Percentiles rank a stretch among this genome's conserved stretches.
These are phyloP conservation scores for Steinernema carpocapsae DNA, from an alignment of 2,888 invertebrate species.

Conservation along the genomic window DNA sequence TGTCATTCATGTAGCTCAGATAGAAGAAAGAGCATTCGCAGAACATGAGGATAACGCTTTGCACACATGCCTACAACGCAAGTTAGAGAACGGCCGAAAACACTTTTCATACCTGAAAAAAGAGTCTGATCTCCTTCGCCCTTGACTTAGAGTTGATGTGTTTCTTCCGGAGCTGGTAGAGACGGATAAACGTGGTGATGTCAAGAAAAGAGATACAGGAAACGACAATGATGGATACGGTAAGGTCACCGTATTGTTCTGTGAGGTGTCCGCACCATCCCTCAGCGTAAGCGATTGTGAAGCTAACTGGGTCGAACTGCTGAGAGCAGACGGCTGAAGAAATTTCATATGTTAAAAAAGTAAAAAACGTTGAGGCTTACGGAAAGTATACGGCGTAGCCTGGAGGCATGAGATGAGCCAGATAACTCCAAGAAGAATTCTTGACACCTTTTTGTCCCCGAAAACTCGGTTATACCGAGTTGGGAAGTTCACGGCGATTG, in stretches of 20 bases:
- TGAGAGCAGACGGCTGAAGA: not conserved
- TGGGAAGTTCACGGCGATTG: not conserved
- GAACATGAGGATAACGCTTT: not conserved
- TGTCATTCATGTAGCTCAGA: not conserved
- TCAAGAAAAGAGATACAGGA: not conserved
- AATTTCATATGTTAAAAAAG: not conserved
- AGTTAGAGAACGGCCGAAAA: not conserved
- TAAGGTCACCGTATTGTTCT: not conserved
- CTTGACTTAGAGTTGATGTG: not conserved
- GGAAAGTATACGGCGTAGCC: not conserved
- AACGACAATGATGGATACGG: not conserved
- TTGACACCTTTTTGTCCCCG: not conserved
- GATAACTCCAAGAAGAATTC: not conserved
- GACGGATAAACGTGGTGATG: not conserved
- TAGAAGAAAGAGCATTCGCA: constrained; percentile 9
- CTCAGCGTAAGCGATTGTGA: not conserved
- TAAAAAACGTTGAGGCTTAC: not conserved
- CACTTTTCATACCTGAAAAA: not conserved
- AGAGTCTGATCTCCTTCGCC: not conserved
- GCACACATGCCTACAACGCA: not conserved
- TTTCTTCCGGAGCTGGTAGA: not conserved
- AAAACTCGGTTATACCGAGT: not conserved
- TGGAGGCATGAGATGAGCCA: not conserved
- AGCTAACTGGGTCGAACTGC: not conserved
- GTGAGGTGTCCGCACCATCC: not conserved